Conservation (phyloP, 2,113 vertebrate genomes). For the Callocephalon fimbriatum region DNA sequence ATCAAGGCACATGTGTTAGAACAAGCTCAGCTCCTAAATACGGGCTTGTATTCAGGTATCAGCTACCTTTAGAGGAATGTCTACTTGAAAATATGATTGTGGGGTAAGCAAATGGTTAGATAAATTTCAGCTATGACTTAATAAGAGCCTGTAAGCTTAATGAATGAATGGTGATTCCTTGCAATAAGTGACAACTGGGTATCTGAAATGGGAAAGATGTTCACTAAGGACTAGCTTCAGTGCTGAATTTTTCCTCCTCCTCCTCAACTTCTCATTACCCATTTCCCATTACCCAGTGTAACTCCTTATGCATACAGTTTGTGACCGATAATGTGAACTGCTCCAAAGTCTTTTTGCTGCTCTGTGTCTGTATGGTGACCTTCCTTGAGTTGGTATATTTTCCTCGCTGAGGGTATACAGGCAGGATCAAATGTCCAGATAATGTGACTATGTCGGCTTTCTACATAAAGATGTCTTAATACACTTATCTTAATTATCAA, state of each 20-base stretch:
- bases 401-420: not conserved
- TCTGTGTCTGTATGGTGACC: not conserved
- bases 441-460: not conserved
- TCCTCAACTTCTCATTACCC: not conserved
- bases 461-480: not conserved
- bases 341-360: not conserved
- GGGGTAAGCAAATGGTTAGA: not conserved
- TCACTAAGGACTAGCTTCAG: not conserved
- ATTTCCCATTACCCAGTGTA: not conserved
- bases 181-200: not conserved
- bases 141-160: not conserved
- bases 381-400: not conserved
- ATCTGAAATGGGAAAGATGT: not conserved
- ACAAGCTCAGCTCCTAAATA: not conserved
- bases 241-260: not conserved
- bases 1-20: not conserved
- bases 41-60: not conserved
- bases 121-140: not conserved
- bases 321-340: not conserved
- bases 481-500: rapidly evolving
- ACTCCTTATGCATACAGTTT: not conserved
- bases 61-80: not conserved
- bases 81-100: not conserved
- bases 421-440: not conserved
- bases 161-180: not conserved